Evolutionary conservation across 2,888 invertebrate genomes (phyloP), one percentile per base, ranked within the genome.

Genomic region (Drosophila subquinaria): DNA sequence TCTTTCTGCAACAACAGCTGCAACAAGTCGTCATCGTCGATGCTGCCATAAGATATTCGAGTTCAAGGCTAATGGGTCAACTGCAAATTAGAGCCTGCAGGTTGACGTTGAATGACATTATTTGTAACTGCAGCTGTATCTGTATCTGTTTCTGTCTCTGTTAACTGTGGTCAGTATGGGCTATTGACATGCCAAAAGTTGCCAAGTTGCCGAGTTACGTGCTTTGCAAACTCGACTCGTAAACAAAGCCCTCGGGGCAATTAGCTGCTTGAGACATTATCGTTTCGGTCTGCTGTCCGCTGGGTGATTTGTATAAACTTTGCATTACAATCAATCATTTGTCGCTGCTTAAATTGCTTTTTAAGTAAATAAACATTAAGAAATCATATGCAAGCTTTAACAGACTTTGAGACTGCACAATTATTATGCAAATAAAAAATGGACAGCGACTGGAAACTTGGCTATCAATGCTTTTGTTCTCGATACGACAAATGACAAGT

Each of bases 11-110:
- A 43, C 20, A 45, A 30, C 61, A 52, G 40, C 50, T 79, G 82
- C 67, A 81, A 78, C 76, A 50, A 65, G 38, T 67, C 67, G 56
- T 23, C 23, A 2, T 56, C 74, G 63, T 65, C 63, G 71, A 62
- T 66, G 45, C 20, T 82, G 45, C 64, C 45, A 33, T 53, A 20
- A 62, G 43, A 57, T 52, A 65, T 79, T 88, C 79, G 90, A 90
- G 88, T 90, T 88, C 88, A 88, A 88, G 88, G 88, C 88, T 90
- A 90, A 72, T 88, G 89, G 88, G 88, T 88, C 88, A 88, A 89
- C 67, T 78, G 89, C 76, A 78, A 90, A 80, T 89, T 88, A 84
- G 20, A 40, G 69, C 87, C 89, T 72, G 89, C 89, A 90, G 86
- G 86, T 87, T 90, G 84, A 81, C 84, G 75, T 76, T 88, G 86